Conservation (phyloP, 2,797 vertebrate genomes). For the Mustela erminea region DNA sequence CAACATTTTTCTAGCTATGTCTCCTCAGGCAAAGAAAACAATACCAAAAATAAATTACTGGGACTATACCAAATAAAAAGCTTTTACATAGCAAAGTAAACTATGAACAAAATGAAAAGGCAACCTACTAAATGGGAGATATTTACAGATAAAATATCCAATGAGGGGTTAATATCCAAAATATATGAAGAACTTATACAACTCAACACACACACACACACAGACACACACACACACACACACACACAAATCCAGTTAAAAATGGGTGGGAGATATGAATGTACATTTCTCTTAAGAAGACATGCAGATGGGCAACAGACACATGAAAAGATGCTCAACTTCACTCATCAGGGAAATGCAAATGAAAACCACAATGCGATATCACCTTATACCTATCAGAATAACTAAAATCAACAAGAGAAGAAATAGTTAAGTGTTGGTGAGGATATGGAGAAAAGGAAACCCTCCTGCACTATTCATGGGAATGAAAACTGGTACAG, state of each 20-base stretch:
- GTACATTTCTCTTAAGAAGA: neutral
- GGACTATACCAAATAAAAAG: neutral
- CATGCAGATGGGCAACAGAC: neutral
- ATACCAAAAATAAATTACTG: neutral
- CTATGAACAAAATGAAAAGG: neutral
- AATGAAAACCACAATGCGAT: neutral
- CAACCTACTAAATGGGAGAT: neutral
- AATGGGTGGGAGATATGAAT: neutral
- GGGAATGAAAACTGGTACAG: neutral
- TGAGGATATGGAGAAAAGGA: neutral
- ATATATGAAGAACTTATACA: neutral
- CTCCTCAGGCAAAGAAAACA: neutral
- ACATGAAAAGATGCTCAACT: neutral
- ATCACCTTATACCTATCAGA: neutral
- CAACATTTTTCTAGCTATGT: neutral
- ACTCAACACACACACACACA: neutral
- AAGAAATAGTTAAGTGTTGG: neutral
- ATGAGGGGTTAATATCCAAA: neutral
- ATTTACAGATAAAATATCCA: neutral
- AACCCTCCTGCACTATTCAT: neutral
- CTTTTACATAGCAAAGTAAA: neutral
- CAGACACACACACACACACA: neutral
- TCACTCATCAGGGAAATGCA: neutral
- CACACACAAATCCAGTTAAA: neutral
- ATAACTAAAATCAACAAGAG: neutral